Conservation (phyloP, 2,888 invertebrate genomes). For the Leucophenga maculata region DNA sequence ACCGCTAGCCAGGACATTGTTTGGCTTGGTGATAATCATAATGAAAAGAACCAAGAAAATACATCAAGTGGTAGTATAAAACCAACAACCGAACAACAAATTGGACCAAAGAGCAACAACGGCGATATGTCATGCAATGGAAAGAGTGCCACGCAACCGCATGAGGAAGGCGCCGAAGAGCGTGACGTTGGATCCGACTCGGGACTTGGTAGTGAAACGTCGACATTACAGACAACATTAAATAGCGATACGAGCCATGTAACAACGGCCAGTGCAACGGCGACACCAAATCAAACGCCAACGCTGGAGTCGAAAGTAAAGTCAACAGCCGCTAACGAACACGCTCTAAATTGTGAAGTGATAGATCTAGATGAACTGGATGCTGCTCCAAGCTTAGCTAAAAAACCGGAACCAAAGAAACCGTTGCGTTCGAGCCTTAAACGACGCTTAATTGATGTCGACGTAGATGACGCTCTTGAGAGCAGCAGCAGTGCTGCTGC, state of each 20-base stretch:
- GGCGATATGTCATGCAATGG: neutral
- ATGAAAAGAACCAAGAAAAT: conserved; percentile 50
- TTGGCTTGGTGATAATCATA: conserved; percentile 59
- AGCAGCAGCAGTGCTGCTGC: neutral
- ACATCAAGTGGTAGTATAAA: conserved; percentile 16
- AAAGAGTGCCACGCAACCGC: neutral
- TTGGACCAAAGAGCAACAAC: conserved; percentile 5
- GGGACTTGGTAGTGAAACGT: conserved; percentile 83
- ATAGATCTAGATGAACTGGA: neutral
- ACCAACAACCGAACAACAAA: neutral
- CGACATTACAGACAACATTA: conserved; percentile 52
- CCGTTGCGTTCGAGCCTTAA: conserved; percentile 80
- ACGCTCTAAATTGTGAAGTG: neutral
- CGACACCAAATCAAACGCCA: conserved; percentile 25
- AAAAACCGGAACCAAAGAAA: conserved; percentile 29
- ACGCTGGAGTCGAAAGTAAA: conserved; percentile 1
- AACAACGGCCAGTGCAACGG: conserved; percentile 21
- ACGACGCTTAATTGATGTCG: conserved; percentile 72
- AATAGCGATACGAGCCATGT: conserved; percentile 46
- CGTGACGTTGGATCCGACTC: conserved; percentile 88
- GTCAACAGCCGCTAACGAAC: neutral
- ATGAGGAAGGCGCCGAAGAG: conserved; percentile 48
- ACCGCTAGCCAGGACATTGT: conserved; percentile 51
- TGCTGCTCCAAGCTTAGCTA: too few relatives aligned
- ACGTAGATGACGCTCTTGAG: neutral